phyloP scores from a whole-genome alignment of 2,888 invertebrate species.

The Chelonus formosanus region DNA sequence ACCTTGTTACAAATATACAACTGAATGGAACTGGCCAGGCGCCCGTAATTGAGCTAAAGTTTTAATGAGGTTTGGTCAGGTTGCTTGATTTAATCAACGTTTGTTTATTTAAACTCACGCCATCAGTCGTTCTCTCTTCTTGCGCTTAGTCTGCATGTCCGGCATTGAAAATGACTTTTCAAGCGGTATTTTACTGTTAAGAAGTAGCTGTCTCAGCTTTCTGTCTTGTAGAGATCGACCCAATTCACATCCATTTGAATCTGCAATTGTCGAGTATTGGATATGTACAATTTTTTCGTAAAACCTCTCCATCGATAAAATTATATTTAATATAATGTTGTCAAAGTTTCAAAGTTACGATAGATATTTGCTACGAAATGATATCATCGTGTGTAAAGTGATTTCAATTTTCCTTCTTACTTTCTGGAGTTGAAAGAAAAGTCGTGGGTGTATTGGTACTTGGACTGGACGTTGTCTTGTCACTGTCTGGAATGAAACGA shows the following conservation, averaged over 20 bases:
- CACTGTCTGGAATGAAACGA: constrained; percentile 49
- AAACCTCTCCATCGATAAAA: background rate
- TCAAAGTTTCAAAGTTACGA: too few species aligned
- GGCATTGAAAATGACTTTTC: constrained; percentile 87
- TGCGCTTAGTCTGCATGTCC: constrained; percentile 79
- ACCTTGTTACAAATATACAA: background rate
- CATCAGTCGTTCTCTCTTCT: constrained; percentile 75
- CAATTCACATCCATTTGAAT: constrained; percentile 29
- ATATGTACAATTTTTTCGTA: background rate
- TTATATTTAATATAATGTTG: constrained; percentile 3
- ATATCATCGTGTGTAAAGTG: constrained; percentile 18
- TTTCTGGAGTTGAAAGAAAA: constrained; percentile 37
- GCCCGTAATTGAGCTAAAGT: constrained; percentile 19
- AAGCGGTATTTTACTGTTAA: constrained; percentile 71
- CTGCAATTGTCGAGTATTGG: constrained; percentile 18
- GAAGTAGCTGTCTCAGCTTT: constrained; percentile 67
- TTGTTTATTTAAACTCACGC: constrained; percentile 70
- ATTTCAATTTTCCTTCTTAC: constrained; percentile 45
- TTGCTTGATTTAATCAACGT: constrained; percentile 26
- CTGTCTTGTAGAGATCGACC: constrained; percentile 65
- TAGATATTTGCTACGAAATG: too few species aligned
- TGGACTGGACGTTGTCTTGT: constrained; percentile 46
- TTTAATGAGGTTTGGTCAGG: constrained; percentile 30
- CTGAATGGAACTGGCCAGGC: too few species aligned
- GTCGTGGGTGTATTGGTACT: constrained; percentile 41